A percentile compares a stretch with the other conserved stretches of the same genome.
Evolutionary conservation across 2,113 vertebrate genomes (phyloP).

Genomic region (Leucopsar rothschildi): DNA sequence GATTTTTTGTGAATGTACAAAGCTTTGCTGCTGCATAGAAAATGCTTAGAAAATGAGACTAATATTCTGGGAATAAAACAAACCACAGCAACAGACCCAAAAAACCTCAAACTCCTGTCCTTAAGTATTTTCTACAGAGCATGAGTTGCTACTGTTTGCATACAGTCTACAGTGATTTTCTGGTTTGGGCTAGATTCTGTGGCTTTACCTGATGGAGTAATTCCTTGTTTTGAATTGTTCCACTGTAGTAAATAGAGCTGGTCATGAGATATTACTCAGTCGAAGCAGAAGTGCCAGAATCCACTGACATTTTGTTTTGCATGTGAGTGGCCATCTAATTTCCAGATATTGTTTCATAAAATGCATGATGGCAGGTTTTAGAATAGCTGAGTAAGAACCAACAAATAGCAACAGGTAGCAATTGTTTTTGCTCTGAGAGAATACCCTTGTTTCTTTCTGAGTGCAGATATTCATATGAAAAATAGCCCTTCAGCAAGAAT

Average conservation of each 20-base stretch:
- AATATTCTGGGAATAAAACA: background rate
- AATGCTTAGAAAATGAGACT: background rate
- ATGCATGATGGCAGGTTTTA: background rate
- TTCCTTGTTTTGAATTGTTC: background rate
- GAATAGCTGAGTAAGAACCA: background rate
- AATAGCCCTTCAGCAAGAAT: constrained; percentile 12
- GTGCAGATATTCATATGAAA: constrained; percentile 34
- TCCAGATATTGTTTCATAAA: background rate
- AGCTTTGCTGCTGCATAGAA: background rate
- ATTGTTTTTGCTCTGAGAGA: background rate
- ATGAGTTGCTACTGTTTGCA: background rate
- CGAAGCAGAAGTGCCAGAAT: background rate
- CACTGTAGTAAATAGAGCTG: background rate
- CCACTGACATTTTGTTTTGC: background rate
- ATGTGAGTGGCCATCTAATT: background rate
- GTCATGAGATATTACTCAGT: background rate
- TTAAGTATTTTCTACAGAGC: background rate
- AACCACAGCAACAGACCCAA: background rate
- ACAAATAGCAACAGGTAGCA: background rate
- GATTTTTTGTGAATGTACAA: background rate
- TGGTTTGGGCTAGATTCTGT: background rate
- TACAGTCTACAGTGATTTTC: background rate
- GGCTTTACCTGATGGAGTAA: background rate
- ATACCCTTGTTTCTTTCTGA: constrained; percentile 6
- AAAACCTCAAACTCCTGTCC: fast-evolving